These are phyloP conservation scores for Gymnarchus niloticus DNA, from an alignment of 2,113 vertebrate species.

Conservation along the genomic window DNA sequence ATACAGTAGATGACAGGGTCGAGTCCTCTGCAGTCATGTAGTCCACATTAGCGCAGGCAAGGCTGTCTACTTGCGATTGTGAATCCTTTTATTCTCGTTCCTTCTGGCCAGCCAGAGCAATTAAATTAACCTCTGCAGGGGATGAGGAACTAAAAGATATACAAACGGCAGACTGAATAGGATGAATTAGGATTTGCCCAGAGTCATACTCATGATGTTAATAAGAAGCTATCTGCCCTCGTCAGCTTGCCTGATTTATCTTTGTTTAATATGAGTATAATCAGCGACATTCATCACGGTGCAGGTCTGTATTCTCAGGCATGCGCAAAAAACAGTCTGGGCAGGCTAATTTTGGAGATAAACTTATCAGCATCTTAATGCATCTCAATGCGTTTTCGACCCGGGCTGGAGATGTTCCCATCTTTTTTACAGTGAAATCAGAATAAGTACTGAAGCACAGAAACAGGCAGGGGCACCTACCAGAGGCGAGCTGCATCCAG, in stretches of 20 bases:
- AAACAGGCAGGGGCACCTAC: constrained; percentile 61
- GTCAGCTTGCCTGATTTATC: not conserved
- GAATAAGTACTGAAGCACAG: not conserved
- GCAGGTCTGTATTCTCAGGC: not conserved
- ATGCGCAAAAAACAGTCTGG: not conserved
- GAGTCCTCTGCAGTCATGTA: too few relatives aligned
- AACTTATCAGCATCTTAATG: not conserved
- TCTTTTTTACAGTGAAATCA: not conserved
- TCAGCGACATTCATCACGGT: not conserved
- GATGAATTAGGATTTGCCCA: too few relatives aligned
- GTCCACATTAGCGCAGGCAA: not conserved
- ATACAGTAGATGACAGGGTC: too few relatives aligned
- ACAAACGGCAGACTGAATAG: too few relatives aligned
- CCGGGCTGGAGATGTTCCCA: too few relatives aligned
- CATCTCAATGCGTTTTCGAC: not conserved
- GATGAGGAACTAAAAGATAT: too few relatives aligned
- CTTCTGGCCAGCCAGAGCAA: too few relatives aligned
- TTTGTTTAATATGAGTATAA: not conserved
- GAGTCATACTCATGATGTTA: too few relatives aligned
- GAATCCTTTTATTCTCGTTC: too few relatives aligned
- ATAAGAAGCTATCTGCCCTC: too few relatives aligned
- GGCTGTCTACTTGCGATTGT: not conserved
- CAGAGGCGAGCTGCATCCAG: constrained; percentile 98
- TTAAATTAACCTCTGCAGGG: too few relatives aligned
- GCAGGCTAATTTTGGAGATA: not conserved